Evolutionary conservation across 2,888 invertebrate species (phyloP), one percentile per base, ranked within the genome.

Genomic region (Nebria salina): DNA sequence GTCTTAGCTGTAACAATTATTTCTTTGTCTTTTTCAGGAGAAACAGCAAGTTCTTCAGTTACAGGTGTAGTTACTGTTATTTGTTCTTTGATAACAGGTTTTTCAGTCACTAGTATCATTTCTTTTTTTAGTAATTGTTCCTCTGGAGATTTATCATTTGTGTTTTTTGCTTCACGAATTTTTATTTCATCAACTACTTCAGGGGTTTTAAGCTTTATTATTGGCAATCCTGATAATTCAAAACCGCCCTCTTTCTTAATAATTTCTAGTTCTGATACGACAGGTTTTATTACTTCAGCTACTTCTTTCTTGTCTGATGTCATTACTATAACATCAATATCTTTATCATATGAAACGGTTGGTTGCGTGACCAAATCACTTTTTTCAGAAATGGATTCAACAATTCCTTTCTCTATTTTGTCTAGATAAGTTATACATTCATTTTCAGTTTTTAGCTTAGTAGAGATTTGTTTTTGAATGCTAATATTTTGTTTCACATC

Each of bases 1-100:
- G 82, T 75, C 76, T 77, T 81, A 20, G 7, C 72, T 82, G 80
- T 80, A 4, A 54, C 65, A 77, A 26, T 34, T 15, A 34, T 72
- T 76, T 64, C 20, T 72, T 54, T 72, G 11, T 65, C 70, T 13
- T 26, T 65, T 72, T 81, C 73, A 76, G 64, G 54, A 9, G 66
- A 65, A 20, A 77, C 65, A 65, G 72, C 82, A 7, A 65, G 42
- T 41, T 70, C 77, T 73, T 75, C 77, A 41, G 68, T 26, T 43
- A 66, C 78, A 15, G 81, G 76, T 20, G 76, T 75, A 77, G 80
- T 80, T 5, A 72, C 77, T 43, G 72, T 20, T 20, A 72, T 42
- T 65, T 78, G 15, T n/a, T 26, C 34, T 65, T 43, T 72, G 11
- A 72, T 41, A 13, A 75, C 41, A 54, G 74, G 64, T 20, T 26